Conservation (phyloP, 30 jellyfish, hydroid and myxozoan genomes). For the Haliclystus octoradiatus region DNA sequence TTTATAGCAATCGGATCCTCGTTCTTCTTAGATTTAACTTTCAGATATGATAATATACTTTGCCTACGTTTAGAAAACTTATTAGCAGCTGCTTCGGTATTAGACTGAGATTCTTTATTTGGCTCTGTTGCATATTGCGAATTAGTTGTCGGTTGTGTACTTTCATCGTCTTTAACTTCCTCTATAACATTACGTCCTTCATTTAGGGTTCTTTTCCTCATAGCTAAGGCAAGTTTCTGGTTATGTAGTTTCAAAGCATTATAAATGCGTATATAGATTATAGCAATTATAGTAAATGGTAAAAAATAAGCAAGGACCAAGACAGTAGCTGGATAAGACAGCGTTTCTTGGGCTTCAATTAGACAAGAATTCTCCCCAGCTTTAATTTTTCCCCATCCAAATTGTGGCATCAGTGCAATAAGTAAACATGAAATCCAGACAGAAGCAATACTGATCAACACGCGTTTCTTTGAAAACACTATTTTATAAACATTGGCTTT, state of each 20-base stretch:
- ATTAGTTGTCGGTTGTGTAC: too few species aligned
- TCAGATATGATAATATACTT: too few species aligned
- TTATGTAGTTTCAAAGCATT: slow-evolving; percentile 47
- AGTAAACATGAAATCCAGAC: slow-evolving; percentile 49
- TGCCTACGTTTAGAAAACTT: too few species aligned
- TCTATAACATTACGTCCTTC: too few species aligned
- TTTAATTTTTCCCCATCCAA: slow-evolving; percentile 86
- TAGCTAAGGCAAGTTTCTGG: too few species aligned
- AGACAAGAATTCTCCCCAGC: slow-evolving; percentile 90
- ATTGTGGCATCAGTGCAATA: slow-evolving; percentile 47
- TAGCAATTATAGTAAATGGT: slow-evolving; percentile 38
- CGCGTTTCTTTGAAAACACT: slow-evolving; percentile 36
- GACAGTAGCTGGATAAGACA: slow-evolving; percentile 42
- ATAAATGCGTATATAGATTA: slow-evolving; percentile 61
- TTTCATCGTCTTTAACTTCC: too few species aligned
- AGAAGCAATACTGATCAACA: slow-evolving; percentile 17
- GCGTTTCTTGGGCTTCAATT: slow-evolving; percentile 47
- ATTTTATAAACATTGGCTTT: slow-evolving; percentile 38
- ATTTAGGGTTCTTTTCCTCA: too few species aligned
- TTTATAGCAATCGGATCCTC: too few species aligned
- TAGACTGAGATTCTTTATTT: too few species aligned
- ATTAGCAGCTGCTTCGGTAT: too few species aligned
- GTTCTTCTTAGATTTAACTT: too few species aligned
- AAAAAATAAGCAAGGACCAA: slow-evolving; percentile 39
- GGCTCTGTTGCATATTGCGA: too few species aligned